These are phyloP conservation scores for Caenorhabditis doughertyi DNA, from an alignment of 2,888 invertebrate genomes.

Conservation along the genomic window DNA sequence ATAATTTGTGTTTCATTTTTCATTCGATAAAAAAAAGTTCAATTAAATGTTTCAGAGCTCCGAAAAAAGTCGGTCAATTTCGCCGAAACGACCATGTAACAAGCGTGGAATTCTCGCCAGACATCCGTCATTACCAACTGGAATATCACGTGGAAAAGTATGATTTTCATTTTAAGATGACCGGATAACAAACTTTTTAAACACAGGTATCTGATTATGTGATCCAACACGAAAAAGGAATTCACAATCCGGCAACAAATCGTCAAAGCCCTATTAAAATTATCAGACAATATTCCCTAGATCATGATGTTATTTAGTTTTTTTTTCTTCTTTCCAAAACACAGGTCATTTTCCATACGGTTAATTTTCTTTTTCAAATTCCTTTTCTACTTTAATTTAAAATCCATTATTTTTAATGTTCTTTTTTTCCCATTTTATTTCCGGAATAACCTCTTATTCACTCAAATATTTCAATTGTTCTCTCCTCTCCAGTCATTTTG, in stretches of 20 bases:
- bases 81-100: constrained; percentile 66
- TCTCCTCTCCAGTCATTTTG: background rate
- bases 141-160: constrained; percentile 72
- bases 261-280: constrained; percentile 66
- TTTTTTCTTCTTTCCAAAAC: constrained; percentile 8
- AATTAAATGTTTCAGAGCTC: constrained; percentile 56
- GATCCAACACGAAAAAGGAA: constrained; percentile 77
- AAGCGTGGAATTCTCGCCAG: constrained; percentile 56
- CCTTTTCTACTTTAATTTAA: background rate
- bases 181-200: background rate
- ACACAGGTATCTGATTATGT: constrained; percentile 76
- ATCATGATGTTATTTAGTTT: constrained; percentile 41
- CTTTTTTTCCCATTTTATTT: background rate
- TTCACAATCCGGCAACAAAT: constrained; percentile 76
- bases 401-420: no score
- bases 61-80: constrained; percentile 76
- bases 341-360: constrained; percentile 26
- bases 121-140: constrained; percentile 69
- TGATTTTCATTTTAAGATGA: background rate
- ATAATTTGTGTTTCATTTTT: constrained; percentile 31
- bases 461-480: background rate
- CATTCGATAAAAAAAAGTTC: background rate
- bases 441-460: background rate
- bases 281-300: constrained; percentile 69
- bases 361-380: background rate